phyloP scores from a whole-genome alignment of 1,140 invertebrate genomes.

The Caenorhabditis latens region DNA sequence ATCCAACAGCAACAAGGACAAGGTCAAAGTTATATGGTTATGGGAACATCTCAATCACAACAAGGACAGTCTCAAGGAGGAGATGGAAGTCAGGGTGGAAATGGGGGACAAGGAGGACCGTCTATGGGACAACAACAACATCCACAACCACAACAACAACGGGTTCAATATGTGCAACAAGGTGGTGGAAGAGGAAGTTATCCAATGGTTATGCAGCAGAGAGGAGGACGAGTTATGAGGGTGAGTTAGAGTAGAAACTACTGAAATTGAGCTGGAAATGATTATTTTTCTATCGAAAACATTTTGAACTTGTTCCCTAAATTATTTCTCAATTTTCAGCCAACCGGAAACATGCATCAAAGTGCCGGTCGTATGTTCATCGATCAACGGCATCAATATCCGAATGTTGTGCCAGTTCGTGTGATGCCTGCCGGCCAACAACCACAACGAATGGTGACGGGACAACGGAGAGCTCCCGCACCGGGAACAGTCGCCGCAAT shows the following conservation, averaged over 20 bases:
- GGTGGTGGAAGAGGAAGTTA: background rate
- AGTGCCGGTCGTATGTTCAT: conserved; percentile 7
- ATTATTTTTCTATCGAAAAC: too few species aligned
- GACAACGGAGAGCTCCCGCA: background rate
- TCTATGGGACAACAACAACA: background rate
- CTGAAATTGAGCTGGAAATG: background rate
- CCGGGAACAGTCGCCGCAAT: conserved; percentile 19
- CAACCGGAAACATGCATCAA: background rate
- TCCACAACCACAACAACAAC: background rate
- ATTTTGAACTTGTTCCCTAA: background rate
- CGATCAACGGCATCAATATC: conserved; percentile 1
- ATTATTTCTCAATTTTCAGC: background rate
- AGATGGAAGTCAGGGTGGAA: too few species aligned
- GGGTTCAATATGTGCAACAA: too few species aligned
- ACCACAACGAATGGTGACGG: background rate
- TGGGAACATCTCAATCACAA: background rate
- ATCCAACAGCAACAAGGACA: background rate
- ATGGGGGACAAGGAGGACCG: too few species aligned
- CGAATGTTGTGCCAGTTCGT: conserved; percentile 22
- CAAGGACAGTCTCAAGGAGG: background rate
- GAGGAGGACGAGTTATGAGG: conserved; percentile 1
- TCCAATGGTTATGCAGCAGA: background rate
- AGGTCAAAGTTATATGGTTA: background rate
- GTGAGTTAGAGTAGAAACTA: background rate
- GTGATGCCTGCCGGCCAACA: conserved; percentile 13